phyloP scores from a whole-genome alignment of 2,888 invertebrate genomes.

The Agrotis clavis region DNA sequence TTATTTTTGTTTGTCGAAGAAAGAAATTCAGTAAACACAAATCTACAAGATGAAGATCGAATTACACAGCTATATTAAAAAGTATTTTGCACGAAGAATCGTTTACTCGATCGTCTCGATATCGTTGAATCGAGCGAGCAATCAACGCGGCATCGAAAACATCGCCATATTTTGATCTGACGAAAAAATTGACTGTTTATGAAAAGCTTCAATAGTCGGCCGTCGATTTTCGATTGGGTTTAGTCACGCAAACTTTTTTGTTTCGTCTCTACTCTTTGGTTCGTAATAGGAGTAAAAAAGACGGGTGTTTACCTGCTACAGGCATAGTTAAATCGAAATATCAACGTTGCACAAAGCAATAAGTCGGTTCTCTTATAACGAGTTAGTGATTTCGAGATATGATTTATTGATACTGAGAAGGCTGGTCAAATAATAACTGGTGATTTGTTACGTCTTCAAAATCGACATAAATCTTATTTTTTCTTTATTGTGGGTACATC shows the following conservation, averaged over 20 bases:
- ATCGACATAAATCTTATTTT: neutral
- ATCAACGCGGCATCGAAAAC: conserved; percentile 47
- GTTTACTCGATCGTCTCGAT: conserved; percentile 46
- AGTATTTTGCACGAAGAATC: conserved; percentile 51
- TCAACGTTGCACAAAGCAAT: conserved; percentile 22
- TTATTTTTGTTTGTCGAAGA: conserved; percentile 16
- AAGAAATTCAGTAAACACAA: conserved; percentile 50
- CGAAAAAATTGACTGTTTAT: conserved; percentile 60
- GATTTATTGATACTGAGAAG: conserved; percentile 17
- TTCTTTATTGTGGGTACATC: neutral
- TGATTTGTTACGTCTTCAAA: conserved; percentile 12
- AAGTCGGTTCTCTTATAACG: conserved; percentile 14
- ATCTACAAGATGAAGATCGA: conserved; percentile 43
- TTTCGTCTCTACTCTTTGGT: conserved; percentile 29
- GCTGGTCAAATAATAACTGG: neutral
- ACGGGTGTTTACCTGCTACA: conserved; percentile 13
- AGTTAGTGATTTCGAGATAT: conserved; percentile 17
- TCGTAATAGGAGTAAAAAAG: conserved; percentile 45
- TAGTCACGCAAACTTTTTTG: conserved; percentile 64
- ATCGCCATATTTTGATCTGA: conserved; percentile 43
- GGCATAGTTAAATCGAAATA: conserved; percentile 32
- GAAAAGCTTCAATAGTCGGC: conserved; percentile 50
- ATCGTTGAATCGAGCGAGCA: conserved; percentile 50
- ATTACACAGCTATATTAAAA: conserved; percentile 55
- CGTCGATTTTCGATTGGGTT: conserved; percentile 53